Base-by-base conservation (phyloP, 2,888 invertebrate species). In the Mimachlamys varia region DNA sequence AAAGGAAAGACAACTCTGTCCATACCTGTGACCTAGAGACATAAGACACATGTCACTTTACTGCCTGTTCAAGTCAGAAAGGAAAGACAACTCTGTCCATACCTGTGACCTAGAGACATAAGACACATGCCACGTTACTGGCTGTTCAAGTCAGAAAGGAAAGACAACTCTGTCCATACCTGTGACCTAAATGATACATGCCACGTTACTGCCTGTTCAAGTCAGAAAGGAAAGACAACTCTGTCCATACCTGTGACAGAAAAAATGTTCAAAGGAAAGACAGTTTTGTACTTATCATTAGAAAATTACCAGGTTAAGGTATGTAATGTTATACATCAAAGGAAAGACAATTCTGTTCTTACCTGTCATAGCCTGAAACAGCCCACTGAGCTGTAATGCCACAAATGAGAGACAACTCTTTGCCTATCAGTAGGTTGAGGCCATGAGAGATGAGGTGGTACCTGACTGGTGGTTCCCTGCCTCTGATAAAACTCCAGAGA, bases 401-500 rank as follows among this genome's bases (percentile, higher is more conserved):
- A 76, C 76, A 76, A 53, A 27, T 33, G 27, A 76, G 15, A 76
- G 33, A 33, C n/a, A 76, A 76, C 76, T 76, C 15, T 27, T 27
- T 33, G 12, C 76, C 33, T 76, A 33, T 7, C 27, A 33, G 62
- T 53, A 10, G 13, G 76, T 33, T 76, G 76, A 33, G 33, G 76
- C 27, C 76, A 76, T 33, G 76, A 44, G 44, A 44, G 44, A 27
- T 27, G 76, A 76, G 76, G 76, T 76, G 33, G 76, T 13, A 33
- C 33, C 76, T 76, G 33, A 1, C 62, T 76, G 27, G 76, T 76
- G 76, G 76, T 7, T 76, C 76, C 27, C 76, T 33, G 76, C 76
- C 53, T 76, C 76, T 76, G 76, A 33, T 33, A 76, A 33, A 76
- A 76, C 27, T 76, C 76, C 76, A 33, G 76, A 76, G 76, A 27